These are phyloP conservation scores for Etheostoma nigrum DNA, from an alignment of 2,797 vertebrate genomes.

Conservation along the genomic window DNA sequence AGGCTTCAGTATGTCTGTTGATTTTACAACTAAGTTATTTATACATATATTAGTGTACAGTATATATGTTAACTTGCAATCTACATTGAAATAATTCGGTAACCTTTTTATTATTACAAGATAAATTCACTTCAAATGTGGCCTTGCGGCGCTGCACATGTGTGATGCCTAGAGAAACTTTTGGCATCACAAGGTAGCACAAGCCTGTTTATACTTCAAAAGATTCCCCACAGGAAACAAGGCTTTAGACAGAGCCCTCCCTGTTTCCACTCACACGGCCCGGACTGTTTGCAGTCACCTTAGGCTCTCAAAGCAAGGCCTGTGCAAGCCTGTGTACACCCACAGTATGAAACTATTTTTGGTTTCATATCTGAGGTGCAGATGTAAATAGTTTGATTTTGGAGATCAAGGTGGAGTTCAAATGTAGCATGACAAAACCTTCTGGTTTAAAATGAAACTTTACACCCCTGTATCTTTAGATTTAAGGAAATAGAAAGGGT, in stretches of 20 bases:
- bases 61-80: background rate
- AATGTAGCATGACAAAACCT: background rate
- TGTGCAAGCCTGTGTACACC: slow-evolving; percentile 4
- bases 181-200: slow-evolving; percentile 69
- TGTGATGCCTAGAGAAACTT: slow-evolving; percentile 34
- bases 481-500: background rate
- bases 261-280: slow-evolving; percentile 53
- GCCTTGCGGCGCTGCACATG: background rate
- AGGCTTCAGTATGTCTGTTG: background rate
- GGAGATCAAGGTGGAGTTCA: background rate
- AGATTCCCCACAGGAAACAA: slow-evolving; percentile 47
- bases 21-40: background rate
- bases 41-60: background rate
- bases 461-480: background rate
- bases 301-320: slow-evolving; percentile 9
- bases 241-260: slow-evolving; percentile 52
- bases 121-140: background rate
- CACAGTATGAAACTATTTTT: background rate
- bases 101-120: background rate
- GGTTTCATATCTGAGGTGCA: slow-evolving; percentile 7
- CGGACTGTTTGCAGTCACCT: slow-evolving; percentile 40
- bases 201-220: slow-evolving; percentile 45
- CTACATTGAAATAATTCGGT: background rate
- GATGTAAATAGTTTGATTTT: background rate
- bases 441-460: background rate